These are phyloP conservation scores for Peromyscus polionotus DNA, from an alignment of 2,113 vertebrate species.

Conservation along the genomic window DNA sequence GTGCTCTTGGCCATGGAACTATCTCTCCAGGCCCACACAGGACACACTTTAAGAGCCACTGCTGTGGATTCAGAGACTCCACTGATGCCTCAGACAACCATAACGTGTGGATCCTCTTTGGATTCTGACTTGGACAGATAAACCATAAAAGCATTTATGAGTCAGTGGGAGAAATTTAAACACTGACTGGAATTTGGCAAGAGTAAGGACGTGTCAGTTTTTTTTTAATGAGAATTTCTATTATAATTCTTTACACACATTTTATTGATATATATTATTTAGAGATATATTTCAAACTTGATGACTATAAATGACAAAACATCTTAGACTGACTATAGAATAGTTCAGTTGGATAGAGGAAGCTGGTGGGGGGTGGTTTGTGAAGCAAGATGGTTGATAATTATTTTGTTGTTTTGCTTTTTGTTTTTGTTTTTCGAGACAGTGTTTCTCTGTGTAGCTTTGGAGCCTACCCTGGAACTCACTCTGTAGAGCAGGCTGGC, in stretches of 20 bases:
- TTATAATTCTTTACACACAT: background rate
- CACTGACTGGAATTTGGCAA: background rate
- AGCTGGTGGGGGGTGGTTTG: rapidly evolving
- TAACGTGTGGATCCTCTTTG: background rate
- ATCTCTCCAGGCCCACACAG: background rate
- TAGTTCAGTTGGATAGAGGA: background rate
- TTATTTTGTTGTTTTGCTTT: no score
- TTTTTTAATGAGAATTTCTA: background rate
- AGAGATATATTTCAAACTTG: background rate
- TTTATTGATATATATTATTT: background rate
- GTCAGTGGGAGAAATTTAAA: background rate
- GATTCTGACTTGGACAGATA: conserved; percentile 12
- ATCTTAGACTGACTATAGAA: background rate
- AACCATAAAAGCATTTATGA: background rate
- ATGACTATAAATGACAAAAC: background rate
- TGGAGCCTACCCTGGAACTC: no score
- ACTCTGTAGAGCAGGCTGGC: no score
- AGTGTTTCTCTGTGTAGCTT: no score
- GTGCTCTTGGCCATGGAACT: background rate
- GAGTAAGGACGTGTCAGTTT: background rate
- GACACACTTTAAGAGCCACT: background rate
- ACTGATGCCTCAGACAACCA: background rate
- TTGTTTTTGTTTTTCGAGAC: no score
- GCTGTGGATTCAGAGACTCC: background rate
- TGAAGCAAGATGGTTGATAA: background rate